These are phyloP conservation scores for Chrysolina oricalcia DNA, from an alignment of 2,888 invertebrate species.

Conservation along the genomic window DNA sequence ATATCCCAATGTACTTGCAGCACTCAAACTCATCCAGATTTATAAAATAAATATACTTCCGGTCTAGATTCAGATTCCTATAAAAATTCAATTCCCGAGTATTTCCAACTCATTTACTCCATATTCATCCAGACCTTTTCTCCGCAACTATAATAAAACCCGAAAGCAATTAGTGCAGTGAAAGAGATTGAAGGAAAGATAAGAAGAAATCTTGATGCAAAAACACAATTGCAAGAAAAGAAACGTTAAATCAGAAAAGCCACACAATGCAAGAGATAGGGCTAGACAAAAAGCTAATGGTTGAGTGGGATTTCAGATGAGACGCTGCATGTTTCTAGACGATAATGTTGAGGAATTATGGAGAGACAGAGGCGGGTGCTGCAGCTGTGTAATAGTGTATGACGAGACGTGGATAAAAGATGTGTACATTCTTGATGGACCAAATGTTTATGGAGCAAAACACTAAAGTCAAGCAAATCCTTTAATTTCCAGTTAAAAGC, in stretches of 20 bases:
- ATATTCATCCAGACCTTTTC: constrained; percentile 11
- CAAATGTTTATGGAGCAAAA: too few species aligned
- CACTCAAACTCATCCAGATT: neutral
- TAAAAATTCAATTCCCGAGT: neutral
- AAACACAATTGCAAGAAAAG: constrained; percentile 60
- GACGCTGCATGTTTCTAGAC: constrained; percentile 30
- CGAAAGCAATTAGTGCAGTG: constrained; percentile 60
- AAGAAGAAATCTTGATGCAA: constrained; percentile 63
- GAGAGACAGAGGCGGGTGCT: neutral
- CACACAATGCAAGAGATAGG: constrained; percentile 57
- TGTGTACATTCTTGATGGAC: too few species aligned
- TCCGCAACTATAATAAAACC: constrained; percentile 41
- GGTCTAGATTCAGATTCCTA: neutral
- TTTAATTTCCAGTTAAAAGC: too few species aligned
- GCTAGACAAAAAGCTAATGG: constrained; percentile 56
- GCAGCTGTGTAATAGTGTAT: neutral
- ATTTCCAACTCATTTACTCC: constrained; percentile 15
- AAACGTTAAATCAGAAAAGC: constrained; percentile 58
- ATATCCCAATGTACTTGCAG: too few species aligned
- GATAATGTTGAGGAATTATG: constrained; percentile 17
- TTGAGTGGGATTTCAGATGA: constrained; percentile 49
- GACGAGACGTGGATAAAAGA: too few species aligned
- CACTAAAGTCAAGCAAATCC: too few species aligned
- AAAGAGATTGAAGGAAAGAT: constrained; percentile 53
- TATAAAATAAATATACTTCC: neutral